Conservation (phyloP, 1,140 invertebrate species). For the Batillaria attramentaria region DNA sequence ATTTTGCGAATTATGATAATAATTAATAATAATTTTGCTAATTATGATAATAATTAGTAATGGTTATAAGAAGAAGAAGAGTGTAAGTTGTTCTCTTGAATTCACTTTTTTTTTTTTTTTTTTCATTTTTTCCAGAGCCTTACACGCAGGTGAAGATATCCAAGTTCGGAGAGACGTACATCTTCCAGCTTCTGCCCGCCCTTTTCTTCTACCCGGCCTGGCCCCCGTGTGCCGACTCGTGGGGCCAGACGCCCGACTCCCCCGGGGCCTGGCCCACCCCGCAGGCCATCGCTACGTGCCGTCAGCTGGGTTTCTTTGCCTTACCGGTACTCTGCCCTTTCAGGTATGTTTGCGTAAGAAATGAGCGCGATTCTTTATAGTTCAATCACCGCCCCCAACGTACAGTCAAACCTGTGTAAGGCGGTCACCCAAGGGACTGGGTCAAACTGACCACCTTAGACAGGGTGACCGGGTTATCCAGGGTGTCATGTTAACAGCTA, state of each 20-base stretch:
- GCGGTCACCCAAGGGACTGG: too few species aligned
- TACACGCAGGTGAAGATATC: conserved; percentile 41
- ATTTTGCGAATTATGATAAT: too few species aligned
- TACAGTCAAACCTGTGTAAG: too few species aligned
- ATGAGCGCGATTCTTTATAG: too few species aligned
- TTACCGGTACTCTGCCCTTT: conserved; percentile 32
- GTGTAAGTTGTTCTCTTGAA: not conserved
- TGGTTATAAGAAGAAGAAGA: not conserved
- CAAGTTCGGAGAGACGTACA: conserved; percentile 15
- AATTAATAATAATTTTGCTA: too few species aligned
- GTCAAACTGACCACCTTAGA: too few species aligned
- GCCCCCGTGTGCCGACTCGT: conserved; percentile 29
- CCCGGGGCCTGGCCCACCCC: conserved; percentile 37
- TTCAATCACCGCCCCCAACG: too few species aligned
- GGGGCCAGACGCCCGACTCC: conserved; percentile 10
- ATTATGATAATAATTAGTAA: not conserved
- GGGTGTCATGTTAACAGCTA: too few species aligned
- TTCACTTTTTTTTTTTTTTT: not conserved
- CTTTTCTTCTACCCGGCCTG: conserved; percentile 40
- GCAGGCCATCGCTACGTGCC: conserved; percentile 24
- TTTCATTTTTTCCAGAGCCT: conserved; percentile 32
- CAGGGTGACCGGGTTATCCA: too few species aligned
- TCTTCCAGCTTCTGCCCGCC: conserved; percentile 41
- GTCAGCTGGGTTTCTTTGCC: conserved; percentile 39
- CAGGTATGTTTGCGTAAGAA: too few species aligned